Evolutionary conservation across 2,797 vertebrate genomes (phyloP).

Genomic region (Nannoperca australis): DNA sequence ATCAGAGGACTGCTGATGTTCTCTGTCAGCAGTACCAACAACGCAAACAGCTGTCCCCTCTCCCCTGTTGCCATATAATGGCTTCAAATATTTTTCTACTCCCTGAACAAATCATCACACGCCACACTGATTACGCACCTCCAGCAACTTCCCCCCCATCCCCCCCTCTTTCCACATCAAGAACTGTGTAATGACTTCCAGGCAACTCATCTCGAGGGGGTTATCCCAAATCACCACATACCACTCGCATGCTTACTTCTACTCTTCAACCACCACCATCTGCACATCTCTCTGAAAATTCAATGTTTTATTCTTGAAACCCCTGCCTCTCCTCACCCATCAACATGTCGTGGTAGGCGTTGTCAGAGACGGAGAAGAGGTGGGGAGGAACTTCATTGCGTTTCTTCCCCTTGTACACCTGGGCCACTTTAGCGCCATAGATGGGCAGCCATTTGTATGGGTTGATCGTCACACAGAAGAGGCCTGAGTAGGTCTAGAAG

Average conservation of each 20-base stretch:
- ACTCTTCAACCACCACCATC: background rate
- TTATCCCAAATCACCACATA: slow-evolving; percentile 26
- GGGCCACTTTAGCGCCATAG: slow-evolving; percentile 77
- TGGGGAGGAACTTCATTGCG: slow-evolving; percentile 81
- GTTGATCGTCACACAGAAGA: slow-evolving; percentile 85
- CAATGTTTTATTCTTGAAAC: background rate
- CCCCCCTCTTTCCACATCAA: slow-evolving; percentile 34
- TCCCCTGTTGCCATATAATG: slow-evolving; percentile 64
- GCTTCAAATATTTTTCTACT: slow-evolving; percentile 59
- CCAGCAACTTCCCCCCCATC: slow-evolving; percentile 42
- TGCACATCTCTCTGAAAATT: background rate
- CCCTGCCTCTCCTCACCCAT: slow-evolving; percentile 67
- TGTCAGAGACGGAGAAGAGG: slow-evolving; percentile 86
- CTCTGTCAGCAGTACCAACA: slow-evolving; percentile 52
- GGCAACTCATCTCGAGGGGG: slow-evolving; percentile 3
- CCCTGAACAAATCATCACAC: slow-evolving; percentile 61
- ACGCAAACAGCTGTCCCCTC: slow-evolving; percentile 65
- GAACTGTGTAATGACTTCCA: slow-evolving; percentile 39
- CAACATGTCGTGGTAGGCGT: slow-evolving; percentile 82
- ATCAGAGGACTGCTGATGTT: slow-evolving; percentile 65
- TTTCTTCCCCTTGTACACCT: slow-evolving; percentile 84
- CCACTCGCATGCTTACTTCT: slow-evolving; percentile 9
- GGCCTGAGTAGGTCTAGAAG: slow-evolving; percentile 81
- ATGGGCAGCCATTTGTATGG: slow-evolving; percentile 85
- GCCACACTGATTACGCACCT: slow-evolving; percentile 38